phyloP scores from a whole-genome alignment of 2,113 vertebrate genomes.

The Tichodroma muraria region DNA sequence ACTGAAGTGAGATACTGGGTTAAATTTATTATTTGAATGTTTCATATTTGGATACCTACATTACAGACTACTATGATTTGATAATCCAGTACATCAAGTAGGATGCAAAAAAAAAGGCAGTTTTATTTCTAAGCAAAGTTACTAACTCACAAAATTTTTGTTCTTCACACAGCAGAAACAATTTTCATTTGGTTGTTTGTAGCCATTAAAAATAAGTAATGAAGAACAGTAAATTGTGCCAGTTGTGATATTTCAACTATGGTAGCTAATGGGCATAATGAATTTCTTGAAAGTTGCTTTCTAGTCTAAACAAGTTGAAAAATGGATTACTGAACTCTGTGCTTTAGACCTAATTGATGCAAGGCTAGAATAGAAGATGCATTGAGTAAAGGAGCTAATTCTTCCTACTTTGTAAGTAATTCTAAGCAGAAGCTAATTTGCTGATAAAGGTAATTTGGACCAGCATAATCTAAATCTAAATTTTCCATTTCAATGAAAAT shows the following conservation, averaged over 20 bases:
- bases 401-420: conserved; percentile 52
- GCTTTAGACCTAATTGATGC: not conserved
- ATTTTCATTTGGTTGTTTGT: not conserved
- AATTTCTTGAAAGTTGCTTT: not conserved
- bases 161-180: not conserved
- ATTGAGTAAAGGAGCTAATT: conserved; percentile 31
- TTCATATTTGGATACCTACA: not conserved
- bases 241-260: not conserved
- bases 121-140: not conserved
- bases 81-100: not conserved
- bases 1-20: not conserved
- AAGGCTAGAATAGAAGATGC: conserved; percentile 4
- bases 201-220: not conserved
- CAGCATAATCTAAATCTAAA: conserved; percentile 61
- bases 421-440: conserved; percentile 45
- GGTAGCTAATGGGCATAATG: not conserved
- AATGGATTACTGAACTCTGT: conserved; percentile 27
- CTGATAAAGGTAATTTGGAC: conserved; percentile 69
- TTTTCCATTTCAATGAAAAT: conserved; percentile 65
- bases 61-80: not conserved
- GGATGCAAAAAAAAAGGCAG: not conserved
- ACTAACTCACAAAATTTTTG: not conserved
- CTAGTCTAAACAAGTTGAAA: conserved; percentile 10
- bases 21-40: not conserved
- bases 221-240: not conserved